phyloP scores from a whole-genome alignment of 2,113 vertebrate species.

The Butorides virescens region DNA sequence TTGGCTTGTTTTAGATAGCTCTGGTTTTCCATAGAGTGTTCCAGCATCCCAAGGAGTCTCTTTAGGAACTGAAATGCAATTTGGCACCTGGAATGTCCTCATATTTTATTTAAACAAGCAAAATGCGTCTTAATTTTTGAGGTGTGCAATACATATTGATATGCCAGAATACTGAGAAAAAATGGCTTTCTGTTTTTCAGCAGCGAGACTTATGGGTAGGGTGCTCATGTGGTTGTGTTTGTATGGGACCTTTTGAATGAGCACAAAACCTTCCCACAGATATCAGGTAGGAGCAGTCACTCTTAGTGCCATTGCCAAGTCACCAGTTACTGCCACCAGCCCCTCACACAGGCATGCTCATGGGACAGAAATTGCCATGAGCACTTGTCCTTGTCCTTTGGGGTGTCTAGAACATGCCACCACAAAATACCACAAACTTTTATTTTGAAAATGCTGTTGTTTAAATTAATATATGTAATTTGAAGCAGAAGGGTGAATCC shows the following conservation, averaged over 20 bases:
- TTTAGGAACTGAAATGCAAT: neutral
- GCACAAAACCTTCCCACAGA: neutral
- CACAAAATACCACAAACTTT: neutral
- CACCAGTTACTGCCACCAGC: fast-evolving
- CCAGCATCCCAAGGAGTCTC: neutral
- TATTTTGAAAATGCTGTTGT: fast-evolving
- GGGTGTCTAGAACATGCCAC: neutral
- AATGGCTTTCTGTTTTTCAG: neutral
- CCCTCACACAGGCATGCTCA: fast-evolving
- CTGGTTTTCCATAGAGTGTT: neutral
- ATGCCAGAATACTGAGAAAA: neutral
- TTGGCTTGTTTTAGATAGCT: neutral
- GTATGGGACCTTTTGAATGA: neutral
- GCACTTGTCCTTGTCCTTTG: neutral
- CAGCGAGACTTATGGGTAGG: neutral
- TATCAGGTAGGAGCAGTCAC: fast-evolving
- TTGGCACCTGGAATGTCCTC: neutral
- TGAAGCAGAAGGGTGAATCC: neutral
- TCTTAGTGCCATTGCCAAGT: neutral
- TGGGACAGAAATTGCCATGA: fast-evolving
- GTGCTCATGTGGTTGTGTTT: neutral
- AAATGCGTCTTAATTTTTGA: neutral
- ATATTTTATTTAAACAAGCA: neutral
- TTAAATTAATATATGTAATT: fast-evolving
- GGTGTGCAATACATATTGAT: too few species aligned